These are phyloP conservation scores for Drosophila putrida DNA, from an alignment of 2,888 invertebrate genomes.

Conservation along the genomic window DNA sequence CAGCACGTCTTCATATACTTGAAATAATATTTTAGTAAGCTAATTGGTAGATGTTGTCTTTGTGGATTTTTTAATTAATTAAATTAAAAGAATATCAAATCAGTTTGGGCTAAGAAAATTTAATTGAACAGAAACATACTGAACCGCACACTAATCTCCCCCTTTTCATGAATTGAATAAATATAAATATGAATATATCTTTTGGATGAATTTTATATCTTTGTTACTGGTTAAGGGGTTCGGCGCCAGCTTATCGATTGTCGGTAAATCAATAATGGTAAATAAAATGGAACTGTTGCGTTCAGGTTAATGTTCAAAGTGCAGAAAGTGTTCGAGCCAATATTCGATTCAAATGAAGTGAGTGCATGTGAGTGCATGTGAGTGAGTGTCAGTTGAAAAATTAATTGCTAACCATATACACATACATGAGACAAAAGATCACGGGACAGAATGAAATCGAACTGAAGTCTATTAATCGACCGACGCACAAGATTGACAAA, in stretches of 20 bases:
- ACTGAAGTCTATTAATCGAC: conserved; percentile 64
- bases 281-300: conserved; percentile 24
- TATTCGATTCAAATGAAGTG: conserved; percentile 5
- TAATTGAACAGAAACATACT: conserved; percentile 48
- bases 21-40: conserved; percentile 13
- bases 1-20: conserved; percentile 11
- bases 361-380: conserved; percentile 5
- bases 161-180: background rate
- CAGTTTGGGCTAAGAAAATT: conserved; percentile 58
- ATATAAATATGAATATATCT: conserved; percentile 15
- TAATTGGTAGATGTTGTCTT: conserved; percentile 59
- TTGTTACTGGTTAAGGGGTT: background rate
- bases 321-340: conserved; percentile 51
- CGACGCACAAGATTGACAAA: conserved; percentile 66
- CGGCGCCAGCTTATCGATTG: conserved; percentile 70
- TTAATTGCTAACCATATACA: conserved; percentile 68
- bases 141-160: conserved; percentile 11
- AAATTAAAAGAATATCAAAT: conserved; percentile 63
- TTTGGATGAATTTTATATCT: conserved; percentile 12
- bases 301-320: conserved; percentile 61
- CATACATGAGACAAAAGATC: conserved; percentile 74
- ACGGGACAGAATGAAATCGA: conserved; percentile 60
- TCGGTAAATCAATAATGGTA: conserved; percentile 60
- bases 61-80: conserved; percentile 61
- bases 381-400: conserved; percentile 38